Percentiles rank a stretch among this genome's conserved stretches.
Conservation (phyloP, 2,888 invertebrate genomes). For the Drosophila silvestris region DNA sequence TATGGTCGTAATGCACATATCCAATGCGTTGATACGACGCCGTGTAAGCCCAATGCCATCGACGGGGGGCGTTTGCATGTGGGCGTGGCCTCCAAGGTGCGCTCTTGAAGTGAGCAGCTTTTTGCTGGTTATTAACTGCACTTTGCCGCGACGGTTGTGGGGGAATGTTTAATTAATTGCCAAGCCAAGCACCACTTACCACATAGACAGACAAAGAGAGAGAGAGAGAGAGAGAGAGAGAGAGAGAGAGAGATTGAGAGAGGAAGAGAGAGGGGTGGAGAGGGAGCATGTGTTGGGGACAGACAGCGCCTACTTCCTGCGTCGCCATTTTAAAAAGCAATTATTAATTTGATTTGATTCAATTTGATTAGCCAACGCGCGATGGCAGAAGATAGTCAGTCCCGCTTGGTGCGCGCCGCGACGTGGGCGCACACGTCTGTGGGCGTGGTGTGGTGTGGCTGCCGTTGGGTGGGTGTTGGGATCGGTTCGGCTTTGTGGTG, state of each 20-base stretch:
- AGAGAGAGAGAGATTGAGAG: neutral
- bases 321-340: constrained; percentile 75
- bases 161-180: constrained; percentile 66
- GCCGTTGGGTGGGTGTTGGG: constrained; percentile 57
- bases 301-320: constrained; percentile 65
- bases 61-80: constrained; percentile 41
- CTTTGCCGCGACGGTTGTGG: constrained; percentile 15
- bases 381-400: constrained; percentile 54
- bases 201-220: neutral
- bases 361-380: constrained; percentile 72
- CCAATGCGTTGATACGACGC: constrained; percentile 37
- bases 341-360: constrained; percentile 81
- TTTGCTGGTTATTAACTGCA: constrained; percentile 60
- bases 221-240: neutral
- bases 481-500: constrained; percentile 6
- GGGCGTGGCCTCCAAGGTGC: constrained; percentile 61
- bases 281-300: neutral
- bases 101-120: constrained; percentile 27
- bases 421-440: constrained; percentile 44
- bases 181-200: constrained; percentile 30
- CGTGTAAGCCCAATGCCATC: neutral
- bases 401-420: constrained; percentile 8
- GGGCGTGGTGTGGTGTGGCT: constrained; percentile 37
- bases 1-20: constrained; percentile 79
- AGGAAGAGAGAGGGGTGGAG: neutral